These are phyloP conservation scores for Drosophila atroscutellata DNA, from an alignment of 2,888 invertebrate genomes.

Conservation along the genomic window DNA sequence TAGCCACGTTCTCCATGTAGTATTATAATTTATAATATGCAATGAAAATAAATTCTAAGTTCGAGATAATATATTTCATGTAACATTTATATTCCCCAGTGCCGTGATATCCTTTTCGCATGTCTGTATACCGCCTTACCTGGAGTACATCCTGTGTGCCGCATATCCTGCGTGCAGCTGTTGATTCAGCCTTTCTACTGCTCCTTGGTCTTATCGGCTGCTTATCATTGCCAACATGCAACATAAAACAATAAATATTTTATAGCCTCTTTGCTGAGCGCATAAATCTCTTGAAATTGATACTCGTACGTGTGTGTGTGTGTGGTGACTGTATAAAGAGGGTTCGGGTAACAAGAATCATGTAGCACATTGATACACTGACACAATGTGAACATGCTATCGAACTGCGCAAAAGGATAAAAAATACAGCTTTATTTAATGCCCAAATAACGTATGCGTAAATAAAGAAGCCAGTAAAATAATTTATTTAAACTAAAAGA, in stretches of 20 bases:
- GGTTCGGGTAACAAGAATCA: slow-evolving; percentile 10
- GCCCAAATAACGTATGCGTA: background rate
- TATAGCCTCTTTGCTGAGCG: slow-evolving; percentile 68
- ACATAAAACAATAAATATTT: slow-evolving; percentile 78
- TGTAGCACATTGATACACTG: slow-evolving; percentile 41
- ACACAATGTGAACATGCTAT: slow-evolving; percentile 29
- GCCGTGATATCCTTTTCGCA: slow-evolving; percentile 22
- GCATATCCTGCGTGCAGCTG: slow-evolving; percentile 33
- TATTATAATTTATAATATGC: slow-evolving; percentile 37
- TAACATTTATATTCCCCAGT: slow-evolving; percentile 6
- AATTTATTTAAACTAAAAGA: background rate
- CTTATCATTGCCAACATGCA: slow-evolving; percentile 67
- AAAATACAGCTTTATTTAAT: slow-evolving; percentile 1
- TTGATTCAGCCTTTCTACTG: slow-evolving; percentile 27
- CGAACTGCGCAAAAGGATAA: background rate
- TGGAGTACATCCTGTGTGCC: slow-evolving; percentile 14
- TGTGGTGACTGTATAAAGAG: background rate
- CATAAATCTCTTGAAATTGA: slow-evolving; percentile 77
- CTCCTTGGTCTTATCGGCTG: slow-evolving; percentile 42
- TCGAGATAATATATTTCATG: slow-evolving; percentile 62
- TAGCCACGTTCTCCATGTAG: background rate
- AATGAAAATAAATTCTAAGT: slow-evolving; percentile 64
- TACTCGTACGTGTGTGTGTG: slow-evolving; percentile 38
- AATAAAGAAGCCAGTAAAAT: background rate
- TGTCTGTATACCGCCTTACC: slow-evolving; percentile 42